A percentile compares a stretch with the other conserved stretches of the same genome.
phyloP scores from a whole-genome alignment of 2,888 invertebrate species.

The Leptarthrus brevirostris region DNA sequence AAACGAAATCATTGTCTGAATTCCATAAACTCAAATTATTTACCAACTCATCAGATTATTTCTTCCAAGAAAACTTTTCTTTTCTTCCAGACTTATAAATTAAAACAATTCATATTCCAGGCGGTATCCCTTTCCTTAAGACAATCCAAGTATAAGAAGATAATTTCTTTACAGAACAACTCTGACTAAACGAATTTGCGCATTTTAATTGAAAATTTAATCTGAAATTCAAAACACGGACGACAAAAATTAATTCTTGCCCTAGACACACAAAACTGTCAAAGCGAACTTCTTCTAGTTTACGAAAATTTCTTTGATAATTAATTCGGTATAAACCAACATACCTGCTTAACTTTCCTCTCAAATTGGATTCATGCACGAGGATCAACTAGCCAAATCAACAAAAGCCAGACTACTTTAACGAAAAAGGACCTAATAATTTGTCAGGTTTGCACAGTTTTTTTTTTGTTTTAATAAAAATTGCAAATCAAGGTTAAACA shows the following conservation, averaged over 20 bases:
- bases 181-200: not conserved
- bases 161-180: not conserved
- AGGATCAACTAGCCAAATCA: no score
- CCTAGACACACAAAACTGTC: not conserved
- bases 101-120: not conserved
- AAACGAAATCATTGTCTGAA: no score
- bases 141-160: not conserved
- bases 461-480: no score
- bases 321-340: not conserved
- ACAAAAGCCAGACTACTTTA: no score
- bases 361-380: no score
- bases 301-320: not conserved
- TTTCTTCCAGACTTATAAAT: not conserved
- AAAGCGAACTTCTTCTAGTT: not conserved
- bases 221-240: conserved; percentile 4
- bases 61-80: no score
- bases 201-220: conserved; percentile 15
- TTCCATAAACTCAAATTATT: no score
- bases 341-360: not conserved
- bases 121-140: not conserved
- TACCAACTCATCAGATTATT: no score
- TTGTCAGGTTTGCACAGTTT: no score
- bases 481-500: no score
- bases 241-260: not conserved
- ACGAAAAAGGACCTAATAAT: no score